Evolutionary conservation across 2,797 vertebrate species (phyloP).

Genomic region (Argyrosomus regius): DNA sequence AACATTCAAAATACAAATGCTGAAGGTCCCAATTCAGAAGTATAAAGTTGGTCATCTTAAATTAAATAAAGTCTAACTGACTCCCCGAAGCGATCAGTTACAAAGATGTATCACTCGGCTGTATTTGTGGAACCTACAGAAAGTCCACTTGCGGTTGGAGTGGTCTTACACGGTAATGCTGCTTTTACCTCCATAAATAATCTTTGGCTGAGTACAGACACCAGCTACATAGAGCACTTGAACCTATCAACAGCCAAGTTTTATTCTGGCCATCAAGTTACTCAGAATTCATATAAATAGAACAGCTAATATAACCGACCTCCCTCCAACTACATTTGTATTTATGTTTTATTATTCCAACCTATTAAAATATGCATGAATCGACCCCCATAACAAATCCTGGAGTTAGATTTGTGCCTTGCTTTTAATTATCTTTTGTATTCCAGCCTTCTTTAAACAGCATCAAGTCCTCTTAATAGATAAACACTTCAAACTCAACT

Average conservation of each 20-base stretch:
- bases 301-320: background rate
- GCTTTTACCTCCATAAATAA: background rate
- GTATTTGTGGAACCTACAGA: background rate
- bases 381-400: background rate
- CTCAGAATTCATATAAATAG: background rate
- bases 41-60: background rate
- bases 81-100: background rate
- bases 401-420: background rate
- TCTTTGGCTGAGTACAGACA: background rate
- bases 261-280: background rate
- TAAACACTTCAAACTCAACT: background rate
- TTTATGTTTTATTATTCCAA: background rate
- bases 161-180: background rate
- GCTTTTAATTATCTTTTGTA: conserved; percentile 2
- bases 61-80: background rate
- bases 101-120: background rate
- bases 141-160: background rate
- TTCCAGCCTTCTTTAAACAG: background rate
- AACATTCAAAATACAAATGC: background rate
- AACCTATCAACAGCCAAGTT: background rate
- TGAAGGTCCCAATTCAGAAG: background rate
- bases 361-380: background rate
- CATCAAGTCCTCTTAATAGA: background rate
- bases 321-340: no score
- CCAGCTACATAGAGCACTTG: background rate